phyloP scores from a whole-genome alignment of 2,888 invertebrate genomes.

The Melanchra persicariae region DNA sequence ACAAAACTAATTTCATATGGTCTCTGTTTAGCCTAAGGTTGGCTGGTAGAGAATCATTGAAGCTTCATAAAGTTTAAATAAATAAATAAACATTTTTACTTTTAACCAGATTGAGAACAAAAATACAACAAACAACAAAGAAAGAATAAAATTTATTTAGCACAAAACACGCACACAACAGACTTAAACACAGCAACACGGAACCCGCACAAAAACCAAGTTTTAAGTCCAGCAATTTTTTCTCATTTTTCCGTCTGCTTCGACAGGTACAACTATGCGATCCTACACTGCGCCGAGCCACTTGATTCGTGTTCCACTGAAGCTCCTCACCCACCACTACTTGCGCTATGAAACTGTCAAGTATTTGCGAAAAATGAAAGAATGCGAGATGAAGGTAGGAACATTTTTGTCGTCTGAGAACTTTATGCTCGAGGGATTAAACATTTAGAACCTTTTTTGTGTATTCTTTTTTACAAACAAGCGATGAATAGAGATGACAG shows the following conservation, averaged over 20 bases:
- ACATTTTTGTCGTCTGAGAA: slow-evolving; percentile 15
- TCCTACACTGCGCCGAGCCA: slow-evolving; percentile 43
- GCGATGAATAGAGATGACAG: too few relatives aligned
- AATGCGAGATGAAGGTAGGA: slow-evolving; percentile 25
- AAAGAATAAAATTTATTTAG: too few relatives aligned
- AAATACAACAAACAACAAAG: too few relatives aligned
- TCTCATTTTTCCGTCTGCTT: slow-evolving; percentile 40
- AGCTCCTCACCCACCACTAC: slow-evolving; percentile 41
- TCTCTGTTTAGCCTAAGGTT: too few relatives aligned
- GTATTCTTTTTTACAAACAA: too few relatives aligned
- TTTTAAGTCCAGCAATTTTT: slow-evolving; percentile 29
- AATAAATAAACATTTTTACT: background rate
- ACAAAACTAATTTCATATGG: too few relatives aligned
- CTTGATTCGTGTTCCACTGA: slow-evolving; percentile 40
- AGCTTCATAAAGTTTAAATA: too few relatives aligned
- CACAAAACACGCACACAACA: too few relatives aligned
- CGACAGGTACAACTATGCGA: slow-evolving; percentile 67
- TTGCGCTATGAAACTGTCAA: slow-evolving; percentile 34
- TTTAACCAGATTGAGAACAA: background rate
- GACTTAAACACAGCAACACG: slow-evolving; percentile 12
- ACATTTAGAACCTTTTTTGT: background rate
- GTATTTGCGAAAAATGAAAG: slow-evolving; percentile 43
- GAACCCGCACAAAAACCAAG: slow-evolving; percentile 28
- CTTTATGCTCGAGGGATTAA: background rate
- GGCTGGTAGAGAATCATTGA: too few relatives aligned